Evolutionary conservation across 2,797 vertebrate genomes (phyloP).

Genomic region (Peromyscus melanophrys): DNA sequence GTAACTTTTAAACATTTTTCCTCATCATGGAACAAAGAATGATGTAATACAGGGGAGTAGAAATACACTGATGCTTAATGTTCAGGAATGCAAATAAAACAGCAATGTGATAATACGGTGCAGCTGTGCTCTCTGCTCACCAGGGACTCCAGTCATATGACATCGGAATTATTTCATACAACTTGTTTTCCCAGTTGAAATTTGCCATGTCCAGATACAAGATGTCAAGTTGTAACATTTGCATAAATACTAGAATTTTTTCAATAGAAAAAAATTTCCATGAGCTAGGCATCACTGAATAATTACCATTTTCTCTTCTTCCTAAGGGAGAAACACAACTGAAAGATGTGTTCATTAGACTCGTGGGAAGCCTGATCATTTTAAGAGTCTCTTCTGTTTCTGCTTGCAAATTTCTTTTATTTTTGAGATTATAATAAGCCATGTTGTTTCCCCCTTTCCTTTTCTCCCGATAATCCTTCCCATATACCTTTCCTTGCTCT

Average conservation of each 20-base stretch:
- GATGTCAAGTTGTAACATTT: constrained; percentile 60
- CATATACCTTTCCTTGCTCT: background rate
- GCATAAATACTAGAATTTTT: constrained; percentile 30
- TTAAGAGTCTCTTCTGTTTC: background rate
- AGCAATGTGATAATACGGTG: constrained; percentile 49
- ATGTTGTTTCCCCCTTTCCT: background rate
- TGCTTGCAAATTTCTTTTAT: background rate
- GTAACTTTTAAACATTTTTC: constrained; percentile 13
- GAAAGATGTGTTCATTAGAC: background rate
- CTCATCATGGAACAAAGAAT: constrained; percentile 49
- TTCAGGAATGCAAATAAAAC: constrained; percentile 73
- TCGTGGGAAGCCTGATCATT: background rate
- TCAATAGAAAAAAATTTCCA: background rate
- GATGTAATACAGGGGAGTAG: constrained; percentile 62
- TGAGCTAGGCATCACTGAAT: constrained; percentile 1
- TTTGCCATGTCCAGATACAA: constrained; percentile 55
- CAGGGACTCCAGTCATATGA: constrained; percentile 46
- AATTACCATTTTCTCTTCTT: background rate
- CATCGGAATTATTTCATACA: constrained; percentile 67
- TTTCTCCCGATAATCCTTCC: background rate
- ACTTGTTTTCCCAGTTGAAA: constrained; percentile 74
- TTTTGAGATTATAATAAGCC: background rate
- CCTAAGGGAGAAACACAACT: background rate
- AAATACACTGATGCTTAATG: constrained; percentile 46
- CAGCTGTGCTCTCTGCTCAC: constrained; percentile 54